Evolutionary conservation across 1,140 invertebrate genomes (phyloP), one percentile per base, ranked within the genome.

Genomic region (Heliconius hermathena): DNA sequence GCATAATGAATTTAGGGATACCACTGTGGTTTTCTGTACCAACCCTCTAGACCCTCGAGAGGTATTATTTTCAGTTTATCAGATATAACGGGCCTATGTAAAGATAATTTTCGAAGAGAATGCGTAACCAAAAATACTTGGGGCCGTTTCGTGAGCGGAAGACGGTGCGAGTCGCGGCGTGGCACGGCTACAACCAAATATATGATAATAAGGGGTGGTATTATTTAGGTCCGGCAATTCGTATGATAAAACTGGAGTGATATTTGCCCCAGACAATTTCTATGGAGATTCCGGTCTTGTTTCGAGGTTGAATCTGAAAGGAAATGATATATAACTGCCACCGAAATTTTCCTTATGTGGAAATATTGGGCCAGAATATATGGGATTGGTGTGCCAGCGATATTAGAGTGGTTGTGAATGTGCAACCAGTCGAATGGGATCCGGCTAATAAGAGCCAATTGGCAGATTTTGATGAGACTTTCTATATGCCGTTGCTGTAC

Each of bases 1-100:
- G 81, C 83, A 90, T 94, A 94, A 94, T 94, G 93, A 93, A 93
- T 93, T 94, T 93, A 82, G 89, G 92, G 89, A 93, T 92, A 91
- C 88, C 89, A 91, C 91, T 92, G 92, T 82, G 93, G 93, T 92
- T 93, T 93, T 93, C 88, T 88, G 85, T 82, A 81, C 84, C 81
- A 82, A 85, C 83, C 85, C 84, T 82, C 81, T 79, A 74, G 81
- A 81, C 88, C 86, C 87, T 84, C 79, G 78, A 70, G 84, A 84
- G 80, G 75, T 75, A 72, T 90, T 89, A 88, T 84, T 85, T 83
- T 79, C 85, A 82, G 85, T 88, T 88, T 87, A 90, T 89, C 87
- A 85, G 79, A 84, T 85, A 82, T 83, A 76, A 41, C 72, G 83
- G 83, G 83, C 74, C 85, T 89, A 88, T 88, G 87, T 87, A 88